Base-by-base conservation (phyloP, 2,888 invertebrate species). In the Harpalus rufipes region DNA sequence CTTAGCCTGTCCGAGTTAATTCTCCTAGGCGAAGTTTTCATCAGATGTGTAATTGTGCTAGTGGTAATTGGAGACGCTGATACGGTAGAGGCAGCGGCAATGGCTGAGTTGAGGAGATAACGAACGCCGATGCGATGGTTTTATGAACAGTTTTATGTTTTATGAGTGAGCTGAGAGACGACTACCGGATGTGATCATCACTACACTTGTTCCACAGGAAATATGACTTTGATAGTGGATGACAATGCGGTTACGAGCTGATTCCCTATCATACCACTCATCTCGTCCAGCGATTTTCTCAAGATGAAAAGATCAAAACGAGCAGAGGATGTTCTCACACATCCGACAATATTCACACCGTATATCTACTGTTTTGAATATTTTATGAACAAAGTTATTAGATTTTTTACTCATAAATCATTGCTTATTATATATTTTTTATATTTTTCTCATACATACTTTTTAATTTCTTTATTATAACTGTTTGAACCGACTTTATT, bases 131-230 rank as follows among this genome's bases (percentile, higher is more conserved):
- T 51, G 44, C n/a, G 68, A 68, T 68, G 68, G 39, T 68, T 68
- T 68, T 68, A 68, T 68, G 68, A 68, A 68, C 68, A 68, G 68
- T 68, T 68, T 68, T 68, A 68, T 68, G 68, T 25, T 68, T 68
- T 68, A 68, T 68, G 39, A 68, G 32, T 25, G 32, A 65, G 41
- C 32, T 32, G 32, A 32, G 68, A 68, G 68, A 68, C 41, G 68
- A n/a, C 68, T 32, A 25, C 63, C 44, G 44, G 44, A 51, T 51
- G 44, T 51, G 44, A 51, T 51, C 44, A 51, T 51, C 44, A 51
- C 44, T 51, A 51, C 44, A 51, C 44, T 51, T 51, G 44, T 51
- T 51, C 44, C 44, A 51, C 44, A 51, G 44, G 44, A 51, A 51
- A 51, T 51, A 51, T 51, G 44, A 51, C 10, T 51, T 51, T 51